phyloP scores from a whole-genome alignment of 2,797 vertebrate genomes.

The Poliocrania exsul region DNA sequence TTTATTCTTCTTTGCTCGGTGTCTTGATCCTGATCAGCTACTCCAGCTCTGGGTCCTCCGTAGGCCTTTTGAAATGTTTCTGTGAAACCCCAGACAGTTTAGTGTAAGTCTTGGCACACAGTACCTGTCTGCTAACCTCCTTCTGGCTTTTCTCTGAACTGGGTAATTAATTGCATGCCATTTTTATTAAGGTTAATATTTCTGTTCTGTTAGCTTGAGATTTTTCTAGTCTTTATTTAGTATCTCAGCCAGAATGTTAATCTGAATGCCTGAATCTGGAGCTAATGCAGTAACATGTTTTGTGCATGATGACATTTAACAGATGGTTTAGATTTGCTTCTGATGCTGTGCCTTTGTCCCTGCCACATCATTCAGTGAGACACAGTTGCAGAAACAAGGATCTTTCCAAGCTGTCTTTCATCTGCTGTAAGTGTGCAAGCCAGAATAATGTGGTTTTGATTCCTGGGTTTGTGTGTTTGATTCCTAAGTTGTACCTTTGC shows the following conservation, averaged over 20 bases:
- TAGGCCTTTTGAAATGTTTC: not conserved
- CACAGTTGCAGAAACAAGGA: not conserved
- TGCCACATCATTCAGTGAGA: not conserved
- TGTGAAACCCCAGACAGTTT: not conserved
- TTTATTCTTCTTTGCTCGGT: not conserved
- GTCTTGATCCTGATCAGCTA: not conserved
- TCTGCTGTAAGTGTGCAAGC: not conserved
- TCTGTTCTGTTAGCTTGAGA: not conserved
- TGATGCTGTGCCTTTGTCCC: conserved; percentile 1
- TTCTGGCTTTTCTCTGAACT: not conserved
- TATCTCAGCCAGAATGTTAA: not conserved
- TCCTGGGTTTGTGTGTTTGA: not conserved
- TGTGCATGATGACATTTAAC: conserved; percentile 36
- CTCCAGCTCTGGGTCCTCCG: not conserved
- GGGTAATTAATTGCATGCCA: not conserved
- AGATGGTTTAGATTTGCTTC: conserved; percentile 34
- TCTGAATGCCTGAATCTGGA: not conserved
- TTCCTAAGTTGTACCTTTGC: not conserved
- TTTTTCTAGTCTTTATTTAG: not conserved
- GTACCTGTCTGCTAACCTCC: not conserved
- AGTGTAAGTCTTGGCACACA: not conserved
- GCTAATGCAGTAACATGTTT: not conserved
- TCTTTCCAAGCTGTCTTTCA: not conserved
- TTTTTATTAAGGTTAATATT: conserved; percentile 13
- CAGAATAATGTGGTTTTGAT: not conserved